These are phyloP conservation scores for Colaptes auratus DNA, from an alignment of 2,113 vertebrate genomes.

Conservation along the genomic window DNA sequence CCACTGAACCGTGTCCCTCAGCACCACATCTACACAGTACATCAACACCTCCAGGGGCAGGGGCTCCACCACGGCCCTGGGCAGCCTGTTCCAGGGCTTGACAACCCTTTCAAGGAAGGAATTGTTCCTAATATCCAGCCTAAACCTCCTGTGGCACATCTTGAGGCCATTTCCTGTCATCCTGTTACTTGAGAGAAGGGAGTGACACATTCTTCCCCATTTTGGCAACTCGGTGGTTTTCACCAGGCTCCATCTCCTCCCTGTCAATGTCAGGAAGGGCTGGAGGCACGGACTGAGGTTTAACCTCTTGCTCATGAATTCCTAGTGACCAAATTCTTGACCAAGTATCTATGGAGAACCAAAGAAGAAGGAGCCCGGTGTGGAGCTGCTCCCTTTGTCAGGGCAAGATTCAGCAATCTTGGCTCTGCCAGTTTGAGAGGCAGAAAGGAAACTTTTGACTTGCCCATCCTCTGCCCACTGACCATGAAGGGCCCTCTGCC, in stretches of 20 bases:
- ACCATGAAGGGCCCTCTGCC: neutral
- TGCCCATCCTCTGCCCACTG: neutral
- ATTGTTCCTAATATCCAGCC: too few species aligned
- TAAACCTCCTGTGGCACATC: too few species aligned
- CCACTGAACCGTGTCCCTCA: too few species aligned
- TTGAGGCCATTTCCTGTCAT: too few species aligned
- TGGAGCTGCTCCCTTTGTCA: neutral
- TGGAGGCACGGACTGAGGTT: neutral
- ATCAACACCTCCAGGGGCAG: too few species aligned
- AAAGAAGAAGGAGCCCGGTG: neutral
- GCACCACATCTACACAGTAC: too few species aligned
- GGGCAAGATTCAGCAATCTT: rapidly evolving
- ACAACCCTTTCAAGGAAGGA: too few species aligned
- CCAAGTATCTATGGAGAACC: neutral
- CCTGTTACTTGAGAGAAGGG: too few species aligned
- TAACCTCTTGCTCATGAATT: neutral
- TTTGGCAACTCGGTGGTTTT: neutral
- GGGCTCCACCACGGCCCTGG: too few species aligned
- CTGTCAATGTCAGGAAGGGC: too few species aligned
- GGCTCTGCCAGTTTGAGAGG: neutral
- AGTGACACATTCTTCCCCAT: neutral
- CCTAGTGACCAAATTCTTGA: neutral
- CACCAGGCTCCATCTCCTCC: neutral
- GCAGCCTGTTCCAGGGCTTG: too few species aligned
- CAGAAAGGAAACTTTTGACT: neutral